Conservation (phyloP, 2,113 vertebrate genomes). For the Gambusia holbrooki region DNA sequence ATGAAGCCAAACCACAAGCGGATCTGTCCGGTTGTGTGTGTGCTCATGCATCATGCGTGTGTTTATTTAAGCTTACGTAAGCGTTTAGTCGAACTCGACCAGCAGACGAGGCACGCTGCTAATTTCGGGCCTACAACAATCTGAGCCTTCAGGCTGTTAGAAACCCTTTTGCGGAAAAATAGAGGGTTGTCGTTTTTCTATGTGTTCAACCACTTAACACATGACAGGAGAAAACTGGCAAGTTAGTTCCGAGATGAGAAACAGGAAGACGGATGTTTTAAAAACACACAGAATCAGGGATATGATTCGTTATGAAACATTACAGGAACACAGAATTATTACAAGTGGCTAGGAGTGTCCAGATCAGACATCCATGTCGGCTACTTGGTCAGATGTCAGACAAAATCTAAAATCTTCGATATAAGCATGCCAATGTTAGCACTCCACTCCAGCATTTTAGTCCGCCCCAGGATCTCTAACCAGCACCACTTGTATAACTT, state of each 20-base stretch:
- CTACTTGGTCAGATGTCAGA: too few species aligned
- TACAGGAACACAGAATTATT: background rate
- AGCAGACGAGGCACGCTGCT: background rate
- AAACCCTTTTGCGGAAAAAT: background rate
- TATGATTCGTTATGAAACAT: background rate
- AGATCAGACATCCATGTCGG: too few species aligned
- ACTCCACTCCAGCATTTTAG: too few species aligned
- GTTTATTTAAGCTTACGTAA: slow-evolving; percentile 21
- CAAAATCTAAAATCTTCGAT: too few species aligned
- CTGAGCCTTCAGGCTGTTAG: background rate
- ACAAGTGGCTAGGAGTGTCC: too few species aligned
- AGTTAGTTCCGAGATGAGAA: background rate
- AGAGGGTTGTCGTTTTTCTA: background rate
- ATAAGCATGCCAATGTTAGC: too few species aligned
- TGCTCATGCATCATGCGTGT: slow-evolving; percentile 10
- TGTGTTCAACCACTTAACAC: background rate
- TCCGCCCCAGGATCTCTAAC: too few species aligned
- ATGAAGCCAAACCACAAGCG: slow-evolving; percentile 58
- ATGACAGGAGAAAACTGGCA: background rate
- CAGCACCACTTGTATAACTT: too few species aligned
- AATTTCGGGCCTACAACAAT: background rate
- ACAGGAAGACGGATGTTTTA: too few species aligned
- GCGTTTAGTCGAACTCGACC: slow-evolving; percentile 11
- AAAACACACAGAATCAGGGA: background rate
- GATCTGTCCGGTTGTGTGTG: slow-evolving; percentile 20